A percentile compares a stretch with the other conserved stretches of the same genome.
Conservation (phyloP, 2,888 invertebrate species). For the Caenorhabditis imperialis region DNA sequence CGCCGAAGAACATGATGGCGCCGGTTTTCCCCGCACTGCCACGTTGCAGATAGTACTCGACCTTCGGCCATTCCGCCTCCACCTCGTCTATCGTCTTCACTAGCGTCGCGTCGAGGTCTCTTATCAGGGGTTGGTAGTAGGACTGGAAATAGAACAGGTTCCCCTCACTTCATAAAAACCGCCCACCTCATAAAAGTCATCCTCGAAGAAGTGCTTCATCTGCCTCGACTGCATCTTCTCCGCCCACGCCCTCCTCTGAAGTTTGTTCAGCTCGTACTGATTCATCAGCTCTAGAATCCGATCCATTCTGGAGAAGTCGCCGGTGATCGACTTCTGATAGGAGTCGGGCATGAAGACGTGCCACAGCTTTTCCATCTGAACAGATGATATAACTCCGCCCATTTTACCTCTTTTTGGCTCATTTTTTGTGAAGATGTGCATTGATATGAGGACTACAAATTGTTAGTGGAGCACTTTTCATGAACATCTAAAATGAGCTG, state of each 20-base stretch:
- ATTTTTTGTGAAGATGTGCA: too few species aligned
- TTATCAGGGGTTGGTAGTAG: conserved; percentile 72
- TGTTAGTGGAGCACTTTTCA: too few species aligned
- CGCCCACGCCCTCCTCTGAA: conserved; percentile 74
- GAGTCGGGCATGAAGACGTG: conserved; percentile 65
- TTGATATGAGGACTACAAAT: too few species aligned
- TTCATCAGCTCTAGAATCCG: conserved; percentile 69
- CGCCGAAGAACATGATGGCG: conserved; percentile 73
- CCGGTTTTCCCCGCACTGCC: conserved; percentile 70
- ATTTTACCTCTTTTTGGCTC: too few species aligned
- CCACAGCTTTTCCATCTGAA: conserved; percentile 67
- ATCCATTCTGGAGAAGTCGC: conserved; percentile 73
- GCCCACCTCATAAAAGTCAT: conserved; percentile 75
- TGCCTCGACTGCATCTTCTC: conserved; percentile 77
- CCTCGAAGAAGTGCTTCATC: conserved; percentile 77
- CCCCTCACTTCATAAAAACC: not conserved
- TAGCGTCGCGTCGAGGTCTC: conserved; percentile 74
- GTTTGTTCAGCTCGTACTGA: conserved; percentile 70
- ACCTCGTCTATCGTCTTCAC: conserved; percentile 68
- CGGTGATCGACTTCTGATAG: conserved; percentile 63
- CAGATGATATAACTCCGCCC: not conserved
- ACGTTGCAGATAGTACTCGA: conserved; percentile 53
- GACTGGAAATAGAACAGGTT: conserved; percentile 53
- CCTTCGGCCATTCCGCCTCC: conserved; percentile 62
- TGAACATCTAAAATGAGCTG: too few species aligned